phyloP scores from a whole-genome alignment of 2,797 vertebrate genomes.

The Alcedo quadribrachys region DNA sequence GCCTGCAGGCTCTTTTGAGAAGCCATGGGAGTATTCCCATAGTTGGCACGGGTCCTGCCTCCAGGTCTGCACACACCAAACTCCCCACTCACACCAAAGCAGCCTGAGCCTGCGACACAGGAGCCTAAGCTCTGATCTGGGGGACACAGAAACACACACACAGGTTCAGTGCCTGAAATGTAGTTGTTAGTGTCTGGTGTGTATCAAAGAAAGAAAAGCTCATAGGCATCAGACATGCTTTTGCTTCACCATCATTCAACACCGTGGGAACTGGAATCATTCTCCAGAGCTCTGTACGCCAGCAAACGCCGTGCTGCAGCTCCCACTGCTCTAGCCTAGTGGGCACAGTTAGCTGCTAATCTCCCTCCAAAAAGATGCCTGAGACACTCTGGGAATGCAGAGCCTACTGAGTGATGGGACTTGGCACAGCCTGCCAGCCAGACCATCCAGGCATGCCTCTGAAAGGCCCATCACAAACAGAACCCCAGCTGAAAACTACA shows the following conservation, averaged over 20 bases:
- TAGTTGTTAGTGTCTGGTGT: neutral
- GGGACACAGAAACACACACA: neutral
- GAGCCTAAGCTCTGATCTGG: neutral
- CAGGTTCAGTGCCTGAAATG: neutral
- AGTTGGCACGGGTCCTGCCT: neutral
- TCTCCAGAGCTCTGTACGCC: neutral
- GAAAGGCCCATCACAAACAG: neutral
- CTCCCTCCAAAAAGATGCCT: neutral
- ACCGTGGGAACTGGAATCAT: neutral
- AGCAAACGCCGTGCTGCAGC: neutral
- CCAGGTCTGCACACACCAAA: neutral
- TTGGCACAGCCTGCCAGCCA: neutral
- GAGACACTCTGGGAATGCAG: neutral
- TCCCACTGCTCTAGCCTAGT: neutral
- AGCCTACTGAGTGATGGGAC: neutral
- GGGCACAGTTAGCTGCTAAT: neutral
- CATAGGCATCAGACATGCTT: neutral
- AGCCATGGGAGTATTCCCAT: neutral
- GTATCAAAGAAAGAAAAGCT: neutral
- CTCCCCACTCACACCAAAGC: neutral
- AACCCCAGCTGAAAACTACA: neutral
- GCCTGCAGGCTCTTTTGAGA: neutral
- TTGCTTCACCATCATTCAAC: neutral
- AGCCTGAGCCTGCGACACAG: neutral
- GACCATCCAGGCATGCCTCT: neutral